phyloP scores from a whole-genome alignment of 2,797 vertebrate species.

The Syngnathus rostellatus region DNA sequence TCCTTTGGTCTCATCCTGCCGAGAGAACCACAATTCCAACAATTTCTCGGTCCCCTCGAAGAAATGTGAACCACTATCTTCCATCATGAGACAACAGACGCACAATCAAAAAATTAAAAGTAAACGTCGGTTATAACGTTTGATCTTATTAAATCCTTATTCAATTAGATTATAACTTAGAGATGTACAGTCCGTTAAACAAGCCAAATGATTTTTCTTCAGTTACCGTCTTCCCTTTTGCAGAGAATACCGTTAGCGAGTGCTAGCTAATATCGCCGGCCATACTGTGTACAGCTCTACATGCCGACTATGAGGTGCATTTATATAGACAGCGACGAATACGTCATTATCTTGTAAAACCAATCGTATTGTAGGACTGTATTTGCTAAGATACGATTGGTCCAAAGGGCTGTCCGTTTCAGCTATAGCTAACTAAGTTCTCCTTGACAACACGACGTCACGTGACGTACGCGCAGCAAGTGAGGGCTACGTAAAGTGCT shows the following conservation, averaged over 20 bases:
- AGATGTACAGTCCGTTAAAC: slow-evolving; percentile 71
- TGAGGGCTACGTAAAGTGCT: too few relatives aligned
- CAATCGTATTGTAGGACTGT: slow-evolving; percentile 20
- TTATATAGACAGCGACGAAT: slow-evolving; percentile 51
- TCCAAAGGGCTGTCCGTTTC: slow-evolving; percentile 26
- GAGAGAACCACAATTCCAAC: slow-evolving; percentile 97
- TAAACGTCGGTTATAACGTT: slow-evolving; percentile 69
- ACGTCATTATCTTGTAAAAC: slow-evolving; percentile 27
- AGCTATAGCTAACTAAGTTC: neutral
- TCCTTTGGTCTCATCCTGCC: slow-evolving; percentile 85
- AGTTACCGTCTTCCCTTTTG: slow-evolving; percentile 90
- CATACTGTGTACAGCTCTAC: slow-evolving; percentile 94
- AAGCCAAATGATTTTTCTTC: slow-evolving; percentile 81
- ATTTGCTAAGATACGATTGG: slow-evolving; percentile 30
- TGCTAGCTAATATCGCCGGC: slow-evolving; percentile 99
- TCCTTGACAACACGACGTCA: slow-evolving; percentile 24
- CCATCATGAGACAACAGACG: slow-evolving; percentile 90
- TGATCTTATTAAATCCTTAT: slow-evolving; percentile 56
- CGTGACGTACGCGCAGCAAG: neutral
- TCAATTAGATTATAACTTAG: slow-evolving; percentile 63
- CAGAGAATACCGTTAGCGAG: slow-evolving; percentile 94
- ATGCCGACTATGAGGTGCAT: slow-evolving; percentile 39
- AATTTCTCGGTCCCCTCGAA: slow-evolving; percentile 99
- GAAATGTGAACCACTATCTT: slow-evolving; percentile 97
- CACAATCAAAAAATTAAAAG: slow-evolving; percentile 66